Conservation (phyloP, 2,797 vertebrate species). For the Mus spretus region DNA sequence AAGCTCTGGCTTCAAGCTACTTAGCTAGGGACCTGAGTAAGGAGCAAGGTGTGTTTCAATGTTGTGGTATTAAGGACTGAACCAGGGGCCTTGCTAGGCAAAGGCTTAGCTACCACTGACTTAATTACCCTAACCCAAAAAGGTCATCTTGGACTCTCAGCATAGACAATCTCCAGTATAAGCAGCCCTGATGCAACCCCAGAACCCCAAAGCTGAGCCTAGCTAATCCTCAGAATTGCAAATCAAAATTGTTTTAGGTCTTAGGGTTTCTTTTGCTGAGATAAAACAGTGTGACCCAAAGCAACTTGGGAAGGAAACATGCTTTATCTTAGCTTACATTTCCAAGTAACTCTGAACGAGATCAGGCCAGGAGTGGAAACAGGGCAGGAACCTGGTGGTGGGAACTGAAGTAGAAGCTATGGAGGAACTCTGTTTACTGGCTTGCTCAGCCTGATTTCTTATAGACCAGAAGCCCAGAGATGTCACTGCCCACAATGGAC, state of each 20-base stretch:
- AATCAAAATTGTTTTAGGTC: conserved; percentile 4
- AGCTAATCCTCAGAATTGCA: neutral
- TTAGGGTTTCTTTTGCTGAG: no score
- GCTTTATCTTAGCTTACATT: neutral
- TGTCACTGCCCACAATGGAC: neutral
- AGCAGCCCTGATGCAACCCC: neutral
- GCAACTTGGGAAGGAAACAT: neutral
- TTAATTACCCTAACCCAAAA: neutral
- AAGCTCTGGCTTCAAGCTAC: neutral
- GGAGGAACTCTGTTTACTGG: neutral
- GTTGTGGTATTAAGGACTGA: neutral
- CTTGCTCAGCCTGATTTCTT: neutral
- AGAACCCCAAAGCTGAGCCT: neutral
- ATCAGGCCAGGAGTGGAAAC: no score
- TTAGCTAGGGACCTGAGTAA: neutral
- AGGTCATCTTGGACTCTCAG: neutral
- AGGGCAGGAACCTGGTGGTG: neutral
- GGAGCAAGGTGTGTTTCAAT: neutral
- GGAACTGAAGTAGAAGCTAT: no score
- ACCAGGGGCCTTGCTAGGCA: neutral
- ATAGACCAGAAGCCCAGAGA: neutral
- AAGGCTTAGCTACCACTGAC: neutral
- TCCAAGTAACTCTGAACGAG: neutral
- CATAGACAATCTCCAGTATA: neutral
- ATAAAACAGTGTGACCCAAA: neutral